phyloP scores from a whole-genome alignment of 2,888 invertebrate genomes.

The Acanthosepion lycidas region DNA sequence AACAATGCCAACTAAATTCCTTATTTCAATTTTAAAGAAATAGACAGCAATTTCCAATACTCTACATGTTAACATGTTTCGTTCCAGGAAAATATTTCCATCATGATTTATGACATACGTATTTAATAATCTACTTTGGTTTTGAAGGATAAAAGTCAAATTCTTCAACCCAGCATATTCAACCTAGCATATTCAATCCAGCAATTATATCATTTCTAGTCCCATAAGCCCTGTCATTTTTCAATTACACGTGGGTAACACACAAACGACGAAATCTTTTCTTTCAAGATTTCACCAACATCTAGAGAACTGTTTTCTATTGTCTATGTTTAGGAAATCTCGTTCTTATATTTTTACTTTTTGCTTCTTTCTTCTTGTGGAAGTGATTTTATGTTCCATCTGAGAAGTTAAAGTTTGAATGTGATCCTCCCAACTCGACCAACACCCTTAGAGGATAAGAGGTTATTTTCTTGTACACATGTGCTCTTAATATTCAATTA shows the following conservation, averaged over 20 bases:
- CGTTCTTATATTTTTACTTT: neutral
- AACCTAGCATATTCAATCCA: too few species aligned
- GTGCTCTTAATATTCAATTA: slow-evolving; percentile 13
- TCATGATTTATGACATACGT: too few species aligned
- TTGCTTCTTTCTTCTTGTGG: neutral
- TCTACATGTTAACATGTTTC: too few species aligned
- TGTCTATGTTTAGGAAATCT: neutral
- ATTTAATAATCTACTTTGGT: too few species aligned
- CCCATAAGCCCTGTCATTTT: neutral
- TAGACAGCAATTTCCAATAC: too few species aligned
- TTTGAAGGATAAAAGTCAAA: too few species aligned
- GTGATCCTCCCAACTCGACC: neutral
- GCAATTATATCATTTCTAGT: too few species aligned
- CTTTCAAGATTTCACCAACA: neutral
- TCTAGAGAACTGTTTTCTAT: neutral
- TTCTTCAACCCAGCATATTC: too few species aligned
- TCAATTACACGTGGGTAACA: neutral
- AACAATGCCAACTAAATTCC: too few species aligned
- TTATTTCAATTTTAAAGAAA: too few species aligned
- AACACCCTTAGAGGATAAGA: neutral
- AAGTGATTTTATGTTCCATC: neutral
- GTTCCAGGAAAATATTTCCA: too few species aligned
- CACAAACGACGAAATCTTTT: neutral
- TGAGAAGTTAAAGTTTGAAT: neutral
- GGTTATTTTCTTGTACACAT: neutral